These are phyloP conservation scores for Neocloeon triangulifer DNA, from an alignment of 1,140 invertebrate species.

Conservation along the genomic window DNA sequence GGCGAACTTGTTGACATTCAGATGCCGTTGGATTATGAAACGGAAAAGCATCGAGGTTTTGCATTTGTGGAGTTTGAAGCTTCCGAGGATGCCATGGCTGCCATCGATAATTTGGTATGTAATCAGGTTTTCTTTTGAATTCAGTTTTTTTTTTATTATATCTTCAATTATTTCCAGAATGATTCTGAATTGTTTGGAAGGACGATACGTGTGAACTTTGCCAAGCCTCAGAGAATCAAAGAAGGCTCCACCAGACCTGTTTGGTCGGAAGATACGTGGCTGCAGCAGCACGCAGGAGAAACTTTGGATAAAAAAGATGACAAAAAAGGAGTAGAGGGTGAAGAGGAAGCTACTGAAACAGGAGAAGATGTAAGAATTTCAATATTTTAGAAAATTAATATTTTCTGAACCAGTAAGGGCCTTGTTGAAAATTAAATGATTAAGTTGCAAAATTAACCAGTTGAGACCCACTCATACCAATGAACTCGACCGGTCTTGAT, in stretches of 20 bases:
- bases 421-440: too few relatives aligned
- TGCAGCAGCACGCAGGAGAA: slow-evolving; percentile 83
- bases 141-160: background rate
- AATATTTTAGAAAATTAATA: background rate
- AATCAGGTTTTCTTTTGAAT: slow-evolving; percentile 4
- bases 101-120: slow-evolving; percentile 96
- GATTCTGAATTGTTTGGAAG: slow-evolving; percentile 94
- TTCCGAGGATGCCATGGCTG: slow-evolving; percentile 81
- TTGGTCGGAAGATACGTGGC: slow-evolving; percentile 93
- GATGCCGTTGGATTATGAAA: slow-evolving; percentile 95
- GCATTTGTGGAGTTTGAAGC: slow-evolving; percentile 96
- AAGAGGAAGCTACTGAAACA: slow-evolving; percentile 13
- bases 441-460: too few relatives aligned
- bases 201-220: slow-evolving; percentile 91
- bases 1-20: slow-evolving; percentile 94
- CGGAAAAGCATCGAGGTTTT: slow-evolving; percentile 90
- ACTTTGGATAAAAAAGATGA: slow-evolving; percentile 35
- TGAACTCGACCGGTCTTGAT: too few relatives aligned
- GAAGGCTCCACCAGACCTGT: slow-evolving; percentile 85
- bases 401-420: slow-evolving; percentile 7
- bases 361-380: slow-evolving; percentile 5
- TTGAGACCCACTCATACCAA: too few relatives aligned
- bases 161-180: slow-evolving; percentile 39
- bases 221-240: slow-evolving; percentile 87
- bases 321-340: too few relatives aligned